Base-by-base conservation (phyloP, 2,113 vertebrate species). In the Alosa alosa region DNA sequence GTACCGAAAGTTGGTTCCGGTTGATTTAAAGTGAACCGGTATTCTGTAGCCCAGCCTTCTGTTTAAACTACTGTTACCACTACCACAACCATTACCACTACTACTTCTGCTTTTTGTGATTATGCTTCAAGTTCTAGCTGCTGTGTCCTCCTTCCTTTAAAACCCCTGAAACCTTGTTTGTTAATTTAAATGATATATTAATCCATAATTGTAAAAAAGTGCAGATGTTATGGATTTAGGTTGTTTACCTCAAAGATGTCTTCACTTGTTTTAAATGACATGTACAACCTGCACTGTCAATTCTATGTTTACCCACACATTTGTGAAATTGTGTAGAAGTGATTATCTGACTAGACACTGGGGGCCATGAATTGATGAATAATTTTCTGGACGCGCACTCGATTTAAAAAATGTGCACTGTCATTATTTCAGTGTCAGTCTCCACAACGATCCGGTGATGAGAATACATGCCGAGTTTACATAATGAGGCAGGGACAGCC, bases 331-430 rank as follows among this genome's bases (percentile, higher is more conserved):
- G 10, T 39, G 4, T 39, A 78, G 72, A 78, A 39, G 72, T 78
- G 72, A 78, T 78, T 78, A 78, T 78, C 72, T 78, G 72, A 78
- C 72, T 78, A 36, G 72, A 41, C 72, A 78, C 25, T 39, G 31
- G 72, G 31, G 15, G 36, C 72, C 31, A 78, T 78, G 72, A 78
- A 78, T 78, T 78, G 72, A 78, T 78, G 72, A 78, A 78, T 78
- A 78, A 78, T 78, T 78, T 78, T 78, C 31, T 78, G 72, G 41
- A 60, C 22, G 55, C 55, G 22, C 55, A 60, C 25, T 78, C 72
- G 31, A 78, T 78, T 78, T 78, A 78, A 36, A 72, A 78, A 78
- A 78, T 78, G 72, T 78, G 72, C 72, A 78, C 72, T 78, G 72
- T 78, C 72, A 78, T 78, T 78, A 78, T 36, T 78, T 78, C 31